phyloP scores from a whole-genome alignment of 2,797 vertebrate genomes.

The Scolopax rusticola region DNA sequence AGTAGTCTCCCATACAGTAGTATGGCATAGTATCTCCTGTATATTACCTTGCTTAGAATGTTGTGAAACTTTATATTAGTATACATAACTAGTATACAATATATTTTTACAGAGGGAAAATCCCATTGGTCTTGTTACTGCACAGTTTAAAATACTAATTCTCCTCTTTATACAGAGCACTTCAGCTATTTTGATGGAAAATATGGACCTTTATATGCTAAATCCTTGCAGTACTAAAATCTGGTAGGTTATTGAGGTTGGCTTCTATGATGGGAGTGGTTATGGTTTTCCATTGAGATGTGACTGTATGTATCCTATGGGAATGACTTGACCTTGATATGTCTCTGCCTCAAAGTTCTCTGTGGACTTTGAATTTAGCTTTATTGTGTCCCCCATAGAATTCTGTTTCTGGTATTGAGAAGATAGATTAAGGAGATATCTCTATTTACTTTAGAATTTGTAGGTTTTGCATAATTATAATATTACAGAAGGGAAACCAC shows the following conservation, averaged over 20 bases:
- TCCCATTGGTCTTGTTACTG: background rate
- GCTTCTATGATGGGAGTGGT: background rate
- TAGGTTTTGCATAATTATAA: background rate
- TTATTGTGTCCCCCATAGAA: background rate
- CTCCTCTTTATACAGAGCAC: constrained; percentile 86
- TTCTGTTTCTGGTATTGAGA: background rate
- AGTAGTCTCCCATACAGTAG: too few species aligned
- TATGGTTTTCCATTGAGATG: background rate
- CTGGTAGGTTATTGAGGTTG: constrained; percentile 84
- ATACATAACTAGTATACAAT: background rate
- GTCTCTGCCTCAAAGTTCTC: background rate
- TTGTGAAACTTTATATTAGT: background rate
- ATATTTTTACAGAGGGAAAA: background rate
- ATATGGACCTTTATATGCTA: constrained; percentile 99
- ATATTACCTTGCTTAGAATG: background rate
- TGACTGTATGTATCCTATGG: background rate
- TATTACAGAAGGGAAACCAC: background rate
- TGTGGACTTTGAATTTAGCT: background rate
- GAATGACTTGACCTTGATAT: background rate
- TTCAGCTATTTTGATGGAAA: constrained; percentile 97
- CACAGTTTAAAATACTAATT: background rate
- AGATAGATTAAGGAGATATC: background rate
- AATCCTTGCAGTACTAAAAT: constrained; percentile 99
- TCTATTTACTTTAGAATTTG: background rate
- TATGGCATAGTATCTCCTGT: background rate